phyloP scores from a whole-genome alignment of 2,113 vertebrate genomes.

The Xerus inauris region DNA sequence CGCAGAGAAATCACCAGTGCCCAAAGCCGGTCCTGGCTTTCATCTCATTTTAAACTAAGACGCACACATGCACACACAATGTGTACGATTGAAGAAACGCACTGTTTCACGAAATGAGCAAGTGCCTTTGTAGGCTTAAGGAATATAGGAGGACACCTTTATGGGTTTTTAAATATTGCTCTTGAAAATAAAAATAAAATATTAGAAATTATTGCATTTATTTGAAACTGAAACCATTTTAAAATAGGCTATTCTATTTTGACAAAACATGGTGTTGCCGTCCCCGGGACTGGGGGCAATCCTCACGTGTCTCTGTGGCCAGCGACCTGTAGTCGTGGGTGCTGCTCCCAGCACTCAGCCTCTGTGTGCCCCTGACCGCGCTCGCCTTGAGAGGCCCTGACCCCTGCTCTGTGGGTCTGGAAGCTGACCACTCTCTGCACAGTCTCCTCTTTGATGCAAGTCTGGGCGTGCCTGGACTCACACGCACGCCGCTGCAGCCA shows the following conservation, averaged over 20 bases:
- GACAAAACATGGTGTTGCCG: background rate
- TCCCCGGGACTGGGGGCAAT: background rate
- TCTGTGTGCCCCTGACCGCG: too few species aligned
- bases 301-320: background rate
- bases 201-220: background rate
- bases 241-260: background rate
- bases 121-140: background rate
- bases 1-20: fast-evolving
- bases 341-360: too few species aligned
- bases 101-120: background rate
- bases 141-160: background rate
- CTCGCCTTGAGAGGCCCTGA: too few species aligned
- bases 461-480: background rate
- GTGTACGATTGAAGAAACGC: too few species aligned
- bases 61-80: background rate
- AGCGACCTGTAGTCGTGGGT: background rate
- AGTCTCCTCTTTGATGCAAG: background rate
- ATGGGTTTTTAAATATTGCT: background rate
- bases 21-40: background rate
- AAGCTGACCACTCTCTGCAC: too few species aligned
- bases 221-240: background rate
- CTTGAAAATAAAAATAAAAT: background rate
- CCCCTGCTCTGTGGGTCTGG: too few species aligned
- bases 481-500: too few species aligned
- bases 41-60: background rate